Conservation (phyloP, 2,113 vertebrate species). For the Nesogale talazaci region DNA sequence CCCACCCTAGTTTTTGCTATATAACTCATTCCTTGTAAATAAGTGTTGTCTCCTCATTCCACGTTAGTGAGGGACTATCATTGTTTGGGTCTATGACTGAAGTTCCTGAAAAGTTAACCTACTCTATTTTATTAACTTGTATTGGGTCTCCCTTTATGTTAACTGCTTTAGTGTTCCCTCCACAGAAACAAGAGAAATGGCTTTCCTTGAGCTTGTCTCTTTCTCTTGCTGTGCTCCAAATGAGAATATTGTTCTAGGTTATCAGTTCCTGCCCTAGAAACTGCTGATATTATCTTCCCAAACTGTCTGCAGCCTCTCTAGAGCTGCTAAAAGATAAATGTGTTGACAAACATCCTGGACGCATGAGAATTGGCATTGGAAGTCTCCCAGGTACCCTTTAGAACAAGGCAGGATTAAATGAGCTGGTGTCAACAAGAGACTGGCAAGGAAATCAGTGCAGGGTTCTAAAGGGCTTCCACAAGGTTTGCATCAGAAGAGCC, state of each 20-base stretch:
- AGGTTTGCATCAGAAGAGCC: neutral
- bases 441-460: neutral
- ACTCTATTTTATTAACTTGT: neutral
- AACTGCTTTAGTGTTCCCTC: neutral
- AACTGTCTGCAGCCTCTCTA: accelerated
- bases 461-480: neutral
- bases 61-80: neutral
- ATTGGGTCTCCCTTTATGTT: neutral
- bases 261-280: neutral
- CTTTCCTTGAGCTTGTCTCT: neutral
- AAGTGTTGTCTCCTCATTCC: no score
- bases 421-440: neutral
- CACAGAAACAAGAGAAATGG: neutral
- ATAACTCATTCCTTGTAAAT: neutral
- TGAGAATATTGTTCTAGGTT: neutral
- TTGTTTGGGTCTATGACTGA: neutral
- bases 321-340: neutral
- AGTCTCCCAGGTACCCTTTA: neutral
- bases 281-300: neutral
- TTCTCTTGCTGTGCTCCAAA: neutral
- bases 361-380: neutral
- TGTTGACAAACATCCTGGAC: neutral
- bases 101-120: neutral
- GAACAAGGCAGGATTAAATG: neutral
- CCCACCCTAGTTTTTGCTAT: neutral